Evolutionary conservation across 2,113 vertebrate species (phyloP).

Genomic region (Gallinago paraguaiae): DNA sequence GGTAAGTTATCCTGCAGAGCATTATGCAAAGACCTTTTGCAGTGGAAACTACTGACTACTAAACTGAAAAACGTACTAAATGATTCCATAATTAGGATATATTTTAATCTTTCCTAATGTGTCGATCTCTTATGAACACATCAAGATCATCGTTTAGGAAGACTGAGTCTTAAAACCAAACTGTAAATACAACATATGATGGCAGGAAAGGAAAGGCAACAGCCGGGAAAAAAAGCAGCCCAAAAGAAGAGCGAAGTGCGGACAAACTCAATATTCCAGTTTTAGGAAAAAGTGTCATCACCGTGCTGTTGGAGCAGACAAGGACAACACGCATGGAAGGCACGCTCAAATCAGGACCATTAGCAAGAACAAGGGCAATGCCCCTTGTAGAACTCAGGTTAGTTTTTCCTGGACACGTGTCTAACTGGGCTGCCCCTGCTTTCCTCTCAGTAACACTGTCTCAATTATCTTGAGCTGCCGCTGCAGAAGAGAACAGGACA

Average conservation of each 20-base stretch:
- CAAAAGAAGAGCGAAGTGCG: not conserved
- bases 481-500: not conserved
- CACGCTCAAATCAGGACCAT: accelerated
- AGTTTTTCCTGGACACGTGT: not conserved
- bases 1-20: not conserved
- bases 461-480: not conserved
- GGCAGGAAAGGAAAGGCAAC: not conserved
- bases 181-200: not conserved
- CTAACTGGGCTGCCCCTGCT: not conserved
- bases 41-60: not conserved
- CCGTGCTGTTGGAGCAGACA: not conserved
- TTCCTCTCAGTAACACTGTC: not conserved
- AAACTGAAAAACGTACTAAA: not conserved
- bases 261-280: not conserved
- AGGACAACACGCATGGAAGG: not conserved
- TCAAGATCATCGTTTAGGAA: not conserved
- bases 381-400: not conserved
- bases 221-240: not conserved
- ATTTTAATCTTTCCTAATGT: not conserved
- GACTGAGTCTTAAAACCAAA: not conserved
- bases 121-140: not conserved
- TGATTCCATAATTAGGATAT: not conserved
- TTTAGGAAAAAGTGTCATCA: not conserved
- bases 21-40: not conserved
- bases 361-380: not conserved